Conservation (phyloP, 1,140 invertebrate species). For the Glomeris maerens region DNA sequence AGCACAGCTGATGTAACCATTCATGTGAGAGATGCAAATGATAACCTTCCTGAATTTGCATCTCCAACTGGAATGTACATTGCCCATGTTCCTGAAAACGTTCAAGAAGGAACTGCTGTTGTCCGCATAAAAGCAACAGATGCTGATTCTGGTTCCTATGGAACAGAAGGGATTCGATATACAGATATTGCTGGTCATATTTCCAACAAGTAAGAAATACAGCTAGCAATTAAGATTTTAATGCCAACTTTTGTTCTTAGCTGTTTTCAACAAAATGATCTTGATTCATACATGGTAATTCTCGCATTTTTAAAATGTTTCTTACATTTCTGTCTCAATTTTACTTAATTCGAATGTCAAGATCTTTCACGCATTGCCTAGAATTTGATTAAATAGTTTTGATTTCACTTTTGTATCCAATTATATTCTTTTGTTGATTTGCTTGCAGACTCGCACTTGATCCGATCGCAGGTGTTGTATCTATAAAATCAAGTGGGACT, state of each 20-base stretch:
- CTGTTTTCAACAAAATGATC: no score
- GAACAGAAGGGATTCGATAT: slow-evolving; percentile 72
- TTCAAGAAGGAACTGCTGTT: slow-evolving; percentile 60
- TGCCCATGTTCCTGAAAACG: slow-evolving; percentile 52
- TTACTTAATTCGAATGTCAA: slow-evolving; percentile 1
- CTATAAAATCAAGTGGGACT: slow-evolving; percentile 54
- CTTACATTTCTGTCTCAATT: no score
- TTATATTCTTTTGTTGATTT: slow-evolving; percentile 2
- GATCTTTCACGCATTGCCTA: slow-evolving; percentile 5
- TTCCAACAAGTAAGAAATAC: slow-evolving; percentile 67
- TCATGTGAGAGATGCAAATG: slow-evolving; percentile 77
- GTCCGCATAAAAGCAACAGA: slow-evolving; percentile 68
- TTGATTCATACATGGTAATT: no score
- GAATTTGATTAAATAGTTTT: no score
- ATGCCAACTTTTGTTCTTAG: no score
- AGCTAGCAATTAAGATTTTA: no score
- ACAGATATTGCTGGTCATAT: slow-evolving; percentile 64
- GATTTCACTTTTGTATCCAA: no score
- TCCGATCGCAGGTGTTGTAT: slow-evolving; percentile 62
- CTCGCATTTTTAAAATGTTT: no score
- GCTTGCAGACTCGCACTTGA: slow-evolving; percentile 59
- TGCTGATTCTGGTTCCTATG: slow-evolving; percentile 68
- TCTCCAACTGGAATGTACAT: slow-evolving; percentile 56
- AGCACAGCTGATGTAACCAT: slow-evolving; percentile 70
- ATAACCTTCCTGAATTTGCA: slow-evolving; percentile 82